Evolutionary conservation across 2,797 vertebrate species (phyloP).

Genomic region (Cacajao melanocephalus): DNA sequence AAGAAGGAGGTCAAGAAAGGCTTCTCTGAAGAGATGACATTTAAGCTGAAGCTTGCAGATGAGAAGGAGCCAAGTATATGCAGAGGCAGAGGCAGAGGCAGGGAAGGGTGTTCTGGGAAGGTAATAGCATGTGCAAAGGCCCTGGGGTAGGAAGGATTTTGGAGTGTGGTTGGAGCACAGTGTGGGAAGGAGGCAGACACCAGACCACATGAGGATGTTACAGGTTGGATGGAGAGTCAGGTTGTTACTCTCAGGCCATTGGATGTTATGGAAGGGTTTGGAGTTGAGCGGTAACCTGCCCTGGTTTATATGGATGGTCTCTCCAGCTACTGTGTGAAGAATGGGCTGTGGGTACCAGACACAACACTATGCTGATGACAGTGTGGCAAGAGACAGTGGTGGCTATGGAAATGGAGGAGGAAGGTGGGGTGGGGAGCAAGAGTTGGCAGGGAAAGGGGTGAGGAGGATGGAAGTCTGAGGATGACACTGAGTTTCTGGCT

Average conservation of each 20-base stretch:
- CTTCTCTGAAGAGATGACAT: background rate
- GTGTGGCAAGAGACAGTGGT: background rate
- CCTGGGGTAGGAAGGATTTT: background rate
- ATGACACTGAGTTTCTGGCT: background rate
- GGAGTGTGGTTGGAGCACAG: background rate
- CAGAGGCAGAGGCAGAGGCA: background rate
- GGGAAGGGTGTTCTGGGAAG: background rate
- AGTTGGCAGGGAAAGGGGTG: background rate
- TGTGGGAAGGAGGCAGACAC: background rate
- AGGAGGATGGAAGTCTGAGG: background rate
- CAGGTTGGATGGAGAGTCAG: background rate
- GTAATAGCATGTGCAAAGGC: background rate
- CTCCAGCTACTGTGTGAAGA: background rate
- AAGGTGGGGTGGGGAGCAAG: background rate
- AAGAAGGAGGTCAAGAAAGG: background rate
- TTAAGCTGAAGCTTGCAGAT: background rate
- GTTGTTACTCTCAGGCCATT: background rate
- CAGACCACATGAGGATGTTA: background rate
- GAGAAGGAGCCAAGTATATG: background rate
- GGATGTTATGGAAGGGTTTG: background rate
- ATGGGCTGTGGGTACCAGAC: background rate
- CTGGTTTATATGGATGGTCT: background rate
- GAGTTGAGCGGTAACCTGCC: background rate
- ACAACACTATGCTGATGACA: background rate
- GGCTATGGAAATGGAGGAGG: background rate